Evolutionary conservation across 2,888 invertebrate species (phyloP), one percentile per base, ranked within the genome.

Genomic region (Lasioglossum morio): DNA sequence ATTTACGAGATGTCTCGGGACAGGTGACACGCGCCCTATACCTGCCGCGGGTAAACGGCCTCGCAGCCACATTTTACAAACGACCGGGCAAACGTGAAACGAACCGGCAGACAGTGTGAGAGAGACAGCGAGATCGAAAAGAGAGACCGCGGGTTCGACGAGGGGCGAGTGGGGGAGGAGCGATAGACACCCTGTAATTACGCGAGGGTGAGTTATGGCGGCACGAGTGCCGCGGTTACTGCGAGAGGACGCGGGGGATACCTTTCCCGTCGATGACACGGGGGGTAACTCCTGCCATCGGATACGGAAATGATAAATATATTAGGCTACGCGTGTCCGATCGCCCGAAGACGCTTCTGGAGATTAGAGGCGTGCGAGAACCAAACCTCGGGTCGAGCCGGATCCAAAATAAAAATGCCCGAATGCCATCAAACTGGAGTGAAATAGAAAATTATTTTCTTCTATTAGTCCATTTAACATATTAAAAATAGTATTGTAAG

Each of bases 201-300:
- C 91, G 91, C 90, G 91, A 92, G 92, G 92, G 92, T 93, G 93
- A 94, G 84, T 94, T 94, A 94, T 93, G 91, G 89, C 92, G 86
- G 81, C 81, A 86, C 88, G 88, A 87, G 79, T 84, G 82, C 82
- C 87, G 88, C 81, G 84, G 84, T 88, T 86, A 77, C 84, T 73
- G 66, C 70, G 79, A 85, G 69, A 79, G 27, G 14, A 78, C 70
- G 30, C n/a, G 37, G 75, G 75, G 79, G 34, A 75, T 82, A 79
- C 79, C 85, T 82, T 82, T 80, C 63, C 82, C 78, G 76, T 82
- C 77, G 89, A 87, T 82, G 88, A 89, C 88, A 83, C 79, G 46
- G 60, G 72, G 83, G 77, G 57, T 79, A 72, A 72, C 80, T 79
- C 79, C 75, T 76, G 77, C 72, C 72, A 60, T 89, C 84, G 77